Percentiles rank a stretch among this genome's conserved stretches.
These are phyloP conservation scores for Ctenopoma multispine DNA, from an alignment of 2,797 vertebrate genomes.

Conservation along the genomic window DNA sequence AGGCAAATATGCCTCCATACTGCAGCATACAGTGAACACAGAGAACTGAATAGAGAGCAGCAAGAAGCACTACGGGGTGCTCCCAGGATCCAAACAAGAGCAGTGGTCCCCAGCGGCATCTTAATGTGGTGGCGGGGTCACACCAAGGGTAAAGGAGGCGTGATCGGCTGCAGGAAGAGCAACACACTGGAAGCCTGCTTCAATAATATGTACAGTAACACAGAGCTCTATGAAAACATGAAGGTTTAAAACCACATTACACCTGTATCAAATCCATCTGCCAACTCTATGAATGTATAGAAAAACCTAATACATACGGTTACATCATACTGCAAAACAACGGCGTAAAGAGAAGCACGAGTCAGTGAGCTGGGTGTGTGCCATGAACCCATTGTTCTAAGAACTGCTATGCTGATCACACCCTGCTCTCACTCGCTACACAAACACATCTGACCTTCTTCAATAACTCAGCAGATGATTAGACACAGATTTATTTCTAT, in stretches of 20 bases:
- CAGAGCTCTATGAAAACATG: background rate
- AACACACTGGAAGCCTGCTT: constrained; percentile 31
- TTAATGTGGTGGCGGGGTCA: constrained; percentile 62
- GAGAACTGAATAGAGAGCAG: constrained; percentile 6
- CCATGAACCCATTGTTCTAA: constrained; percentile 22
- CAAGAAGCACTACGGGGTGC: constrained; percentile 13
- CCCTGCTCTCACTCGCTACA: background rate
- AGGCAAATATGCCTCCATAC: background rate
- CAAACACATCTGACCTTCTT: background rate
- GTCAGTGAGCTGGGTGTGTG: constrained; percentile 19
- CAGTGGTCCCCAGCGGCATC: constrained; percentile 47
- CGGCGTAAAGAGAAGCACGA: constrained; percentile 3
- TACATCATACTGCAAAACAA: constrained; percentile 10
- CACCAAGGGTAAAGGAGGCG: constrained; percentile 55
- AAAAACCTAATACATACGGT: background rate
- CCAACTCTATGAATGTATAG: background rate
- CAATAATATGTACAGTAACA: constrained; percentile 32
- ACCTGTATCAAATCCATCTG: background rate
- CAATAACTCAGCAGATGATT: constrained; percentile 19
- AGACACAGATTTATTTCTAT: constrained; percentile 21
- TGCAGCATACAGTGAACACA: constrained; percentile 5
- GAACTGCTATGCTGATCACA: background rate
- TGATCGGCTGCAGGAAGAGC: constrained; percentile 38
- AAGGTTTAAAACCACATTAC: background rate
- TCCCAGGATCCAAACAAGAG: constrained; percentile 18